Conservation (phyloP, 2,113 vertebrate genomes). For the Epinephelus cyanopodus region DNA sequence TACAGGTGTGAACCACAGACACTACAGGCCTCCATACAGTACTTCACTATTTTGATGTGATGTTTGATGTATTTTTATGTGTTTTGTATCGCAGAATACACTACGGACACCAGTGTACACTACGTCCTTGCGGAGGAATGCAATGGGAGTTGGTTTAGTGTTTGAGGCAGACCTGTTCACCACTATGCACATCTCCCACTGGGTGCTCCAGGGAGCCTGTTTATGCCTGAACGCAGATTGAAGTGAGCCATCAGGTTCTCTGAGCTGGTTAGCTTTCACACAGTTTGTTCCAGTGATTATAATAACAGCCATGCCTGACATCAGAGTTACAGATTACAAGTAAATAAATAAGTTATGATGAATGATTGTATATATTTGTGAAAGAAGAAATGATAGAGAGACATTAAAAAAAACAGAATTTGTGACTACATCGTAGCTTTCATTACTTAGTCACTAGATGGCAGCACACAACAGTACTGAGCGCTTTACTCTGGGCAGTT, state of each 20-base stretch:
- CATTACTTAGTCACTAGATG: constrained; percentile 70
- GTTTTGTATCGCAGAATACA: constrained; percentile 85
- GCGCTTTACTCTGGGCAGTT: background rate
- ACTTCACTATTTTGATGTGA: background rate
- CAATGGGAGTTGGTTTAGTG: constrained; percentile 92
- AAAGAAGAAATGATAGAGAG: background rate
- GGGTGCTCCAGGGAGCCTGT: constrained; percentile 95
- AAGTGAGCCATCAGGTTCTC: constrained; percentile 27
- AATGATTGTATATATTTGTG: background rate
- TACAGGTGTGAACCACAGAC: constrained; percentile 85
- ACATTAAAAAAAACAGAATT: background rate
- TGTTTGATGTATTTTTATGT: constrained; percentile 2
- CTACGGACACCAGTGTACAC: constrained; percentile 94
- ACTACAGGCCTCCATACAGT: background rate
- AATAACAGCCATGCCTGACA: background rate
- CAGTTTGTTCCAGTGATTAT: background rate
- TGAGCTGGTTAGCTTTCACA: background rate
- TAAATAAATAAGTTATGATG: background rate
- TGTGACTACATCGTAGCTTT: background rate
- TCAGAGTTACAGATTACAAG: background rate
- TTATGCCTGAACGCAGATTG: constrained; percentile 91
- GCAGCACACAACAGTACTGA: constrained; percentile 62
- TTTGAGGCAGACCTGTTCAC: constrained; percentile 95
- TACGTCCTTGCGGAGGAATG: constrained; percentile 91
- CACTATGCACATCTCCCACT: constrained; percentile 90